Percentiles rank a stretch among this genome's conserved stretches.
Evolutionary conservation across 2,113 vertebrate genomes (phyloP).

Genomic region (Phainopepla nitens): DNA sequence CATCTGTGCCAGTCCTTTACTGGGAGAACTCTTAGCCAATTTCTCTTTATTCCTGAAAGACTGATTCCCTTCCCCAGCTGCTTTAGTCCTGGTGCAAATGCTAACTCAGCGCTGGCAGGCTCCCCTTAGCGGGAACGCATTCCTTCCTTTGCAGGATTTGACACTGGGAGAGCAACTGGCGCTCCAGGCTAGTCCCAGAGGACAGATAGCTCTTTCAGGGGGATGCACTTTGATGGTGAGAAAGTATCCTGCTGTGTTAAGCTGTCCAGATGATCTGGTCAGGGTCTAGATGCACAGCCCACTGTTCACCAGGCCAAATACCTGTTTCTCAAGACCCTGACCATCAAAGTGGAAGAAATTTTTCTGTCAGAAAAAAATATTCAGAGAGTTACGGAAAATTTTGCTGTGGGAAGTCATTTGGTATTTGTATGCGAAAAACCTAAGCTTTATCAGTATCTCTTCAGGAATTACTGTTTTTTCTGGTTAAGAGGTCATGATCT

Average conservation of each 20-base stretch:
- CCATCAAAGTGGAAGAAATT: not conserved
- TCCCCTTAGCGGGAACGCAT: not conserved
- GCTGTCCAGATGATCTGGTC: constrained; percentile 28
- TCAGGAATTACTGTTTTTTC: not conserved
- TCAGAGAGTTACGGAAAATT: not conserved
- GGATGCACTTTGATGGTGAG: constrained; percentile 62
- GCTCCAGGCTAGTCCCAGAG: constrained; percentile 23
- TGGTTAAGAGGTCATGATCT: not conserved
- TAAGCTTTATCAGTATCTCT: not conserved
- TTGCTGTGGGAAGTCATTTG: not conserved
- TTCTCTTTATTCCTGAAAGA: not conserved
- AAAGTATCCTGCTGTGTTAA: constrained; percentile 59
- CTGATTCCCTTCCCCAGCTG: not conserved
- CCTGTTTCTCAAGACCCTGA: not conserved
- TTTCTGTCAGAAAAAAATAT: not conserved
- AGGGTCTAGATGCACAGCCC: not conserved
- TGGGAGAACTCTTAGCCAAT: not conserved
- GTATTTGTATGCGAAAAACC: not conserved
- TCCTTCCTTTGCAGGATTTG: constrained; percentile 18
- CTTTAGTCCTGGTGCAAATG: constrained; percentile 36
- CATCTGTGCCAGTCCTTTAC: not conserved
- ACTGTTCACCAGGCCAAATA: not conserved
- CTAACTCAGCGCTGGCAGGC: constrained; percentile 51
- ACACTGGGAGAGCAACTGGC: not conserved
- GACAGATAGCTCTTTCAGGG: constrained; percentile 47